Evolutionary conservation across 2,888 invertebrate genomes (phyloP), one percentile per base, ranked within the genome.

Genomic region (Baronia brevicornis): DNA sequence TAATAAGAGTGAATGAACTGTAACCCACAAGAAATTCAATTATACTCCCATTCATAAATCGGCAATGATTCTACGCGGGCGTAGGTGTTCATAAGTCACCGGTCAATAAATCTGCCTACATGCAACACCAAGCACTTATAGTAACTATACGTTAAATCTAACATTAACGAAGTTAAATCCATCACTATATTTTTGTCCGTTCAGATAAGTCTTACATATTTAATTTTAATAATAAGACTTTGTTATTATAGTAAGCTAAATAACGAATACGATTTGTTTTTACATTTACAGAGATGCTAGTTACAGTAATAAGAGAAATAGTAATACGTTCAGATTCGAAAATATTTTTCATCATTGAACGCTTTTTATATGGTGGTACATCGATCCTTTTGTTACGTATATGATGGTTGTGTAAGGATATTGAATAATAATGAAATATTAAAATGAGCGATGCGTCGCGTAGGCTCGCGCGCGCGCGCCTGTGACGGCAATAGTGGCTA

Each of bases 401-500:
- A n/a, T 31, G 12, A 24, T 35, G 7, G 25, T 36, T 30, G 35
- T 11, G 11, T 26, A 27, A 30, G 21, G 21, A 6, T 27, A 28
- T 36, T 31, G 36, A 28, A 32, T 32, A 28, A 15, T 53, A 46
- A 55, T 54, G 53, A 60, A 47, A 47, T 65, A 69, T 73, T 69
- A 52, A 60, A 68, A 71, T 73, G 60, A 59, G 46, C 48, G 48
- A 38, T 52, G 54, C 60, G 60, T 71, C 64, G 70, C 64, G 58
- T 67, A 72, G 66, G 70, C 68, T 65, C 62, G 62, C 58, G 59
- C 56, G 19, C 14, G 60, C 52, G 57, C 48, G 60, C 68, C 69
- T 64, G 56, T 59, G 48, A 61, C 58, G 58, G 72, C 65, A 68
- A 68, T 70, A 69, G 67, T 60, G 62, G 64, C 72, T 72, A 73